These are phyloP conservation scores for Hystrix cristata DNA, from an alignment of 2,113 vertebrate species.

Conservation along the genomic window DNA sequence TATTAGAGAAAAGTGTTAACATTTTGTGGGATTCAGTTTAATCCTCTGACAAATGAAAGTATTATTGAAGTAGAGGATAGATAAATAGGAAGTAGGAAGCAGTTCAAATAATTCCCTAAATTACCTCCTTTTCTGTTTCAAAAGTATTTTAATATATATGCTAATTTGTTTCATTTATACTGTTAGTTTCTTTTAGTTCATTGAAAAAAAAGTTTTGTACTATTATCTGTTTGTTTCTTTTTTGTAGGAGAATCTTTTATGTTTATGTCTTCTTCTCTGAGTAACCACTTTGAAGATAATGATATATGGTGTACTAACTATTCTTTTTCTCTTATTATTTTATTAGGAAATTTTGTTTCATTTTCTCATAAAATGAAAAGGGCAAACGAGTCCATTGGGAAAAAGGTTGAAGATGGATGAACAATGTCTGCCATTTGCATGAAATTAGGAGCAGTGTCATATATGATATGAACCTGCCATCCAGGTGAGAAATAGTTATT, in stretches of 20 bases:
- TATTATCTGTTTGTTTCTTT: not conserved
- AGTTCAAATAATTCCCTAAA: not conserved
- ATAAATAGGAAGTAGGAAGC: not conserved
- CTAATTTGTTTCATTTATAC: not conserved
- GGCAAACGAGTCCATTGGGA: not conserved
- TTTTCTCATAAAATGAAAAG: not conserved
- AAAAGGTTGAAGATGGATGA: not conserved
- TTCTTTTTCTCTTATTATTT: not conserved
- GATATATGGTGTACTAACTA: not conserved
- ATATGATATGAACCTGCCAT: not conserved
- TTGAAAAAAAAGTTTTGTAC: not conserved
- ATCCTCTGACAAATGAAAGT: not conserved
- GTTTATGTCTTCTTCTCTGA: not conserved
- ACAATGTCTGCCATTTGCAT: not conserved
- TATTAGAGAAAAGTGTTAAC: not conserved
- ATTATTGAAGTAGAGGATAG: not conserved
- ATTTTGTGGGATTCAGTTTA: constrained; percentile 41
- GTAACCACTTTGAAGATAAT: not conserved
- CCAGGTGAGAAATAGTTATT: not conserved
- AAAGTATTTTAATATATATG: not conserved
- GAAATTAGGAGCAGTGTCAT: not conserved
- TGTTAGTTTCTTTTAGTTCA: not conserved
- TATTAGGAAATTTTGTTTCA: not conserved
- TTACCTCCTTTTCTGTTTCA: not conserved
- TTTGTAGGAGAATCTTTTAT: not conserved